Evolutionary conservation across 2,113 vertebrate genomes (phyloP), one percentile per base, ranked within the genome.

Genomic region (Notiomystis cincta): DNA sequence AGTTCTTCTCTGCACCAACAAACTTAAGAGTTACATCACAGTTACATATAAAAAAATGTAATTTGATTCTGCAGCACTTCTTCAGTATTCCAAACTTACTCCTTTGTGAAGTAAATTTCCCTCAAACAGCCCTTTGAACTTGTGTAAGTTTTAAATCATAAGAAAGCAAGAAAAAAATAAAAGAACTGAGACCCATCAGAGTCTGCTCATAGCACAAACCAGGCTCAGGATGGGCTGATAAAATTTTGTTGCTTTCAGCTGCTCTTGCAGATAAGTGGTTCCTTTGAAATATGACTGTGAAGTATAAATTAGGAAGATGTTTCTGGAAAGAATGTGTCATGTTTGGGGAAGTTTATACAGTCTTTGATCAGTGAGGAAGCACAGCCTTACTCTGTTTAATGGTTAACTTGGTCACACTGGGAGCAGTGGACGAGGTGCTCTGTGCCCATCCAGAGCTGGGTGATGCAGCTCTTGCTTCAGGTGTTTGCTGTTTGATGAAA

Each of bases 351-450:
- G 7, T 61, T 87, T 11, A 7, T 18, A 23, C 21, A 13, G 11
- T 22, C 30, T 57, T 48, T 2, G 1, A 20, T 33, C 0, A 9
- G 54, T 60, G 40, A 51, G 28, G 15, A 31, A 53, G 57, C 62
- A 60, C 58, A 27, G 44, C 45, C 30, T 50, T 23, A 14, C 38
- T 37, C n/a, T 50, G 35, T 62, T 21, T 30, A 44, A 25, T 40
- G 54, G 40, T 40, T 60, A 28, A 37, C 7, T 37, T 51, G 11
- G 21, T 23, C 10, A 7, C 9, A 17, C 2, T 61, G 71, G 45
- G 45, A 33, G 13, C 50, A 19, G 31, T 13, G 54, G 23, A 1
- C 0, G 0, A 45, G 64, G 13, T 42, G 15, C 45, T 21, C 35
- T 28, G 4, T 20, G 9, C 6, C 81, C 30, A 5, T 3, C 13